A percentile compares a stretch with the other conserved stretches of the same genome.
These are phyloP conservation scores for Tridacna crocea DNA, from an alignment of 2,888 invertebrate genomes.

Conservation along the genomic window DNA sequence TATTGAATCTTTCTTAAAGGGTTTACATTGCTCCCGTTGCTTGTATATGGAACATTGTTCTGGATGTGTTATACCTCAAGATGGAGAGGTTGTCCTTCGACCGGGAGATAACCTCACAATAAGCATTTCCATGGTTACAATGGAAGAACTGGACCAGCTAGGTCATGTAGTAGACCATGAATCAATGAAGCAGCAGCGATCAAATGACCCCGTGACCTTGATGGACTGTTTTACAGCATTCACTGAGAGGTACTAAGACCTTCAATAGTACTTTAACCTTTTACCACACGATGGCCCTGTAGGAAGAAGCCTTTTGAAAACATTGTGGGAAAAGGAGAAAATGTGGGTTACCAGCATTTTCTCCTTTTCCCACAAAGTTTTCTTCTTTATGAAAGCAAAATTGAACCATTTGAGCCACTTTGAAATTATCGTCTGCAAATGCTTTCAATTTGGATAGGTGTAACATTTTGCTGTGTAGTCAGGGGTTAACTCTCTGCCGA, in stretches of 20 bases:
- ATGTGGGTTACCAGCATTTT: no score
- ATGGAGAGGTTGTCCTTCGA: constrained; percentile 85
- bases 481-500: no score
- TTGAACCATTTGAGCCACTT: no score
- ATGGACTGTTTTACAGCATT: constrained; percentile 88
- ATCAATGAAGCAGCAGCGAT: constrained; percentile 85
- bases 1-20: constrained; percentile 82
- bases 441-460: no score
- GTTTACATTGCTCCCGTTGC: constrained; percentile 87
- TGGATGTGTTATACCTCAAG: constrained; percentile 86
- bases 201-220: constrained; percentile 86
- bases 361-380: no score
- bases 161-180: constrained; percentile 84
- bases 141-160: constrained; percentile 79
- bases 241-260: constrained; percentile 85
- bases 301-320: no score
- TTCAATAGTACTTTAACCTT: background rate
- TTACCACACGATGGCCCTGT: background rate
- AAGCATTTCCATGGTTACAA: constrained; percentile 84
- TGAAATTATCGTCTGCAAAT: no score
- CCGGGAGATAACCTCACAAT: constrained; percentile 86
- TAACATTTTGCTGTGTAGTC: no score
- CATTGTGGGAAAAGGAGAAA: no score
- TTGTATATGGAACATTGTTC: constrained; percentile 86
- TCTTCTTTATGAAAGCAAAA: no score